Percentiles rank a stretch among this genome's conserved stretches.
phyloP scores from a whole-genome alignment of 2,888 invertebrate species.

The Sacculina carcini region DNA sequence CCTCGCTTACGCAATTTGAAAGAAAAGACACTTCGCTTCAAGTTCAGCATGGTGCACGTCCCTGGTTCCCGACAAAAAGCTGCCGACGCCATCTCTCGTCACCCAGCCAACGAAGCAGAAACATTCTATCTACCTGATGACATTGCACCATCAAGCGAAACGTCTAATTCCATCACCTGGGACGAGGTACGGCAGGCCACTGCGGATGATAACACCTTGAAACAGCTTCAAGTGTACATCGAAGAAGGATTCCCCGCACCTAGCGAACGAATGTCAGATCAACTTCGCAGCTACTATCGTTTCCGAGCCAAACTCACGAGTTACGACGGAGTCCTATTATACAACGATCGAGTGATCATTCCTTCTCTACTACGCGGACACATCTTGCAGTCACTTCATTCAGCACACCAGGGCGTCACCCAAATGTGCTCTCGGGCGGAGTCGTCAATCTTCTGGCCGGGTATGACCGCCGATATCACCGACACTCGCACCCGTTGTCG shows the following conservation, averaged over 20 bases:
- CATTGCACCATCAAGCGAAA: too few species aligned
- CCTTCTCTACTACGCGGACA: constrained; percentile 2
- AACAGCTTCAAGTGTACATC: background rate
- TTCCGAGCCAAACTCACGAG: constrained; percentile 1
- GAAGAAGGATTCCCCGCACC: constrained; percentile 1
- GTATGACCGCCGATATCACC: constrained; percentile 3
- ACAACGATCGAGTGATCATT: constrained; percentile 4
- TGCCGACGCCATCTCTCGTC: too few species aligned
- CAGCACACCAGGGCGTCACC: constrained; percentile 6
- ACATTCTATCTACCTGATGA: too few species aligned
- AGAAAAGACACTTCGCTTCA: too few species aligned
- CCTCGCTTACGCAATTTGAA: too few species aligned
- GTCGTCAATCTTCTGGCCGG: constrained; percentile 6
- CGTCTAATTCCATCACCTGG: constrained; percentile 7
- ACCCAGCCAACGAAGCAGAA: too few species aligned
- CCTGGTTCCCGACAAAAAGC: too few species aligned
- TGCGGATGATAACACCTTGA: background rate
- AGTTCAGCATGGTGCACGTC: too few species aligned
- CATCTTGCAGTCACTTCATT: constrained; percentile 2
- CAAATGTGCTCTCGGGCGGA: background rate
- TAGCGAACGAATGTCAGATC: background rate
- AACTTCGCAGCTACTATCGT: background rate
- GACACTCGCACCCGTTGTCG: background rate
- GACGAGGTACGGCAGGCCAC: background rate
- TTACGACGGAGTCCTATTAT: constrained; percentile 2